phyloP scores from a whole-genome alignment of 2,888 invertebrate species.

The Ptilodon capucinus region DNA sequence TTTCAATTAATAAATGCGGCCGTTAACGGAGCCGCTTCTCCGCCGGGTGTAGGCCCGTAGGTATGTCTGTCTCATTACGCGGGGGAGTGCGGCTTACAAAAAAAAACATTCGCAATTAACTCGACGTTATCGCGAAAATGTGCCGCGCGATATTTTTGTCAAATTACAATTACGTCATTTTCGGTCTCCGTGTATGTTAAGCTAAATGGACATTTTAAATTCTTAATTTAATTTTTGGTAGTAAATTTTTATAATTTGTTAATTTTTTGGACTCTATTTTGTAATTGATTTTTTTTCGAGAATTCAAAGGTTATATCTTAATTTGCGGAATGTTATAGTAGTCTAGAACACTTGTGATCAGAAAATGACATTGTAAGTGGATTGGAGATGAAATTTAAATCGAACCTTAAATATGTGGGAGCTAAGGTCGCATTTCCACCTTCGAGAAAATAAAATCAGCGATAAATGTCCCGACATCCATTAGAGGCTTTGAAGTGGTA shows the following conservation, averaged over 20 bases:
- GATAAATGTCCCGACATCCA: too few species aligned
- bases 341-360: too few species aligned
- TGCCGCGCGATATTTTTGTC: constrained; percentile 9
- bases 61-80: constrained; percentile 14
- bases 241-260: not conserved
- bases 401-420: too few species aligned
- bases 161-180: constrained; percentile 21
- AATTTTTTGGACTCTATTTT: not conserved
- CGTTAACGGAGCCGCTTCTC: constrained; percentile 7
- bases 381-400: too few species aligned
- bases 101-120: constrained; percentile 12
- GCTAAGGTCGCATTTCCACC: too few species aligned
- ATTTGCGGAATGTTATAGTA: too few species aligned
- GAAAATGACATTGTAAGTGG: too few species aligned
- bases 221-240: not conserved
- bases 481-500: too few species aligned
- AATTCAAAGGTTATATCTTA: too few species aligned
- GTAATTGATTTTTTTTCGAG: too few species aligned
- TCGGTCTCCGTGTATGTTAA: not conserved
- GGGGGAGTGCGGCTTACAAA: constrained; percentile 6
- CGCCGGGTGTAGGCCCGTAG: not conserved
- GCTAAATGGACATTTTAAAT: not conserved
- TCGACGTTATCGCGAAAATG: constrained; percentile 19
- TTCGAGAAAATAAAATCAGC: too few species aligned
- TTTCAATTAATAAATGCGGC: constrained; percentile 30